phyloP scores from a whole-genome alignment of 53 echinoderm and acorn worm species.

The Echinarachnius parma region DNA sequence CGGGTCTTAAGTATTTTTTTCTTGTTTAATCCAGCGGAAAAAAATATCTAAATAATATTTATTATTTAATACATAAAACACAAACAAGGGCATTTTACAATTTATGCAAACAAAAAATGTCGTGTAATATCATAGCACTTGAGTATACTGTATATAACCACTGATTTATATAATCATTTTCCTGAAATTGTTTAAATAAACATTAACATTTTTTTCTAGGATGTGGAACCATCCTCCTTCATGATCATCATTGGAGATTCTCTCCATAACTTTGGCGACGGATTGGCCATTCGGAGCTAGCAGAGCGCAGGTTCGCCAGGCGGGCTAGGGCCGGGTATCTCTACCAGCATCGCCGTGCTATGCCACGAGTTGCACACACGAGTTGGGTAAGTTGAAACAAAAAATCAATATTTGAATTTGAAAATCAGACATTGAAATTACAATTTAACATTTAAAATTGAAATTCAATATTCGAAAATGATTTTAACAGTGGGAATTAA shows the following conservation, averaged over 20 bases:
- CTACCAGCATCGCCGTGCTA: conserved; percentile 78
- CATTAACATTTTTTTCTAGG: conserved; percentile 2
- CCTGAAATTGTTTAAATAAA: too few species aligned
- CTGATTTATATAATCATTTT: too few species aligned
- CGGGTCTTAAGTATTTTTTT: too few species aligned
- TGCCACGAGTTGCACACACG: conserved; percentile 93
- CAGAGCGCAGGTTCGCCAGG: conserved; percentile 63
- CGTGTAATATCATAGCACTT: too few species aligned
- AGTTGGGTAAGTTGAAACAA: conserved; percentile 62
- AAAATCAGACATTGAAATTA: neutral
- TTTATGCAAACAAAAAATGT: too few species aligned
- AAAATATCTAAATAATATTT: too few species aligned
- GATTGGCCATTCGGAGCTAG: conserved; percentile 49
- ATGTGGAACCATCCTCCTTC: conserved; percentile 12
- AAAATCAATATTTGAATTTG: neutral
- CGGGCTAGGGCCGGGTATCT: conserved; percentile 53
- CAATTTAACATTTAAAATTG: neutral
- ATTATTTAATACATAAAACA: too few species aligned
- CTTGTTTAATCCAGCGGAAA: too few species aligned
- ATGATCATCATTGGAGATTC: conserved; percentile 40
- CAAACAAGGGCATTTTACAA: too few species aligned
- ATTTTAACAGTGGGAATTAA: neutral
- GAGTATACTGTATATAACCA: too few species aligned
- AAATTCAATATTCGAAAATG: neutral
- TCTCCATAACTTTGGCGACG: conserved; percentile 50